These are phyloP conservation scores for Drosophila putrida DNA, from an alignment of 2,888 invertebrate species.

Conservation along the genomic window DNA sequence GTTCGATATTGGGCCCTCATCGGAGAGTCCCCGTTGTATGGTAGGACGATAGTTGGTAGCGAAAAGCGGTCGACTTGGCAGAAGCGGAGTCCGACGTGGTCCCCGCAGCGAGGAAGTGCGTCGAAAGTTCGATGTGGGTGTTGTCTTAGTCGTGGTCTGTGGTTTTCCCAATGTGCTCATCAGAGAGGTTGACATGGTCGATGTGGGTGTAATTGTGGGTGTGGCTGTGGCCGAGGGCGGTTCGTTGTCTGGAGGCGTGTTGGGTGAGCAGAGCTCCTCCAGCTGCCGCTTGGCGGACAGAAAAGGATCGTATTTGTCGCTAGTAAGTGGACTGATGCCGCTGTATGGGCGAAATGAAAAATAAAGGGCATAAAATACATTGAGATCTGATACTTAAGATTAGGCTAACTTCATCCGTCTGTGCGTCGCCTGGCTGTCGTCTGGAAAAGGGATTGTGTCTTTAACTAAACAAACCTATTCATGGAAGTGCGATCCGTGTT, in stretches of 20 bases:
- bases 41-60: conserved; percentile 83
- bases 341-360: conserved; percentile 26
- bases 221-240: conserved; percentile 42
- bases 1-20: conserved; percentile 85
- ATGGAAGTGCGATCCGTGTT: conserved; percentile 5
- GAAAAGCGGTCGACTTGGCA: conserved; percentile 82
- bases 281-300: conserved; percentile 92
- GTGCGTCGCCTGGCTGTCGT: conserved; percentile 67
- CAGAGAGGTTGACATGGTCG: no score
- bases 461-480: conserved; percentile 73
- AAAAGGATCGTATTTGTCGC: conserved; percentile 90
- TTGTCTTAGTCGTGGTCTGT: conserved; percentile 21
- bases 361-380: background rate
- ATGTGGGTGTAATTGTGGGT: no score
- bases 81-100: conserved; percentile 82
- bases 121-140: conserved; percentile 80
- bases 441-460: conserved; percentile 11
- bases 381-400: background rate
- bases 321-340: conserved; percentile 72
- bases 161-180: no score
- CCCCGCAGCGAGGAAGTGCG: conserved; percentile 84
- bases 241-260: conserved; percentile 84
- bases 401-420: conserved; percentile 31
- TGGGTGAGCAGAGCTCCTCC: conserved; percentile 90
- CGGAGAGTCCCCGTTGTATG: conserved; percentile 85